These are phyloP conservation scores for Zosterops japonicus DNA, from an alignment of 2,113 vertebrate genomes.

Conservation along the genomic window DNA sequence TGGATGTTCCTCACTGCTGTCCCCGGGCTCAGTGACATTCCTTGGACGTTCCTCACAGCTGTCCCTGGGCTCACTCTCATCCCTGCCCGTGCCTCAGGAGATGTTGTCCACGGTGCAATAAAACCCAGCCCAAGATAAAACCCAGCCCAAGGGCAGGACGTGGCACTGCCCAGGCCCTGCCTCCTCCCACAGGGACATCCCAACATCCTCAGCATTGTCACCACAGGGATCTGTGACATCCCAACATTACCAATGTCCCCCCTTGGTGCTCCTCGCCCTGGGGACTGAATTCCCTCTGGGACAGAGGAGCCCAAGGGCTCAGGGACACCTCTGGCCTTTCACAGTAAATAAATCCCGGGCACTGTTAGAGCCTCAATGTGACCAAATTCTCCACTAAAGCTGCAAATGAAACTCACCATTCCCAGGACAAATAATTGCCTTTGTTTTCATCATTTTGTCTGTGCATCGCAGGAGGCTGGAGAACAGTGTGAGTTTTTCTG, in stretches of 20 bases:
- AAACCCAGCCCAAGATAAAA: not conserved
- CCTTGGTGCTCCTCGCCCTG: rapidly evolving
- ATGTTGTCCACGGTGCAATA: rapidly evolving
- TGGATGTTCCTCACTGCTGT: no score
- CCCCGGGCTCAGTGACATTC: not conserved
- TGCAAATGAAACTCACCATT: slow-evolving; percentile 52
- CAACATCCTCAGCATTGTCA: rapidly evolving
- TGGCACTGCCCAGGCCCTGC: not conserved
- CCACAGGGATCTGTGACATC: rapidly evolving
- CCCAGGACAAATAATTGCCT: slow-evolving; percentile 74
- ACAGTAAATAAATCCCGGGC: slow-evolving; percentile 14
- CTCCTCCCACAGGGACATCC: not conserved
- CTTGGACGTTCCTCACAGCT: no score
- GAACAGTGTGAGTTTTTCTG: slow-evolving; percentile 65
- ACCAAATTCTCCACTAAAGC: slow-evolving; percentile 6
- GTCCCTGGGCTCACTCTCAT: not conserved
- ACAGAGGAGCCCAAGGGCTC: not conserved
- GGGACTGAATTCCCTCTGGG: not conserved
- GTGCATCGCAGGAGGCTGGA: slow-evolving; percentile 46
- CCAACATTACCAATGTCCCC: rapidly evolving
- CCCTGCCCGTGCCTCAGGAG: rapidly evolving
- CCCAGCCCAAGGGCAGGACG: rapidly evolving
- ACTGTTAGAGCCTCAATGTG: not conserved
- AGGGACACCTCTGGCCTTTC: not conserved
- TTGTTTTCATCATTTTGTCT: slow-evolving; percentile 69